These are phyloP conservation scores for Cantharis rufa DNA, from an alignment of 2,888 invertebrate genomes.

Conservation along the genomic window DNA sequence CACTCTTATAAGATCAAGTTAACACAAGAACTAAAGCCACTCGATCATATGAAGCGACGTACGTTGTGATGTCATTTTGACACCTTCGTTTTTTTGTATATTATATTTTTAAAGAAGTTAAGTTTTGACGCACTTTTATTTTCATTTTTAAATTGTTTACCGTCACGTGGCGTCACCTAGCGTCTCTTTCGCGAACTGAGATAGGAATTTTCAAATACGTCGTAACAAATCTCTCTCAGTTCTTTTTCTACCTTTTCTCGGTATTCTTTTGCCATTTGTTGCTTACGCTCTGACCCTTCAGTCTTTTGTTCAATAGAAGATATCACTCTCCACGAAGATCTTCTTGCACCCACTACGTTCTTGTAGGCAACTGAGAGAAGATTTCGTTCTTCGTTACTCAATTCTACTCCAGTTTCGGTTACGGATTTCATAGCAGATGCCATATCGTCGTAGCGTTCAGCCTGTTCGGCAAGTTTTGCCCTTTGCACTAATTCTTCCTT, in stretches of 20 bases:
- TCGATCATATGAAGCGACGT: too few relatives aligned
- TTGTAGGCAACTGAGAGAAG: slow-evolving; percentile 98
- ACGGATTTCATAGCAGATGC: slow-evolving; percentile 98
- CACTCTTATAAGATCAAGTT: too few relatives aligned
- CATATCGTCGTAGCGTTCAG: slow-evolving; percentile 98
- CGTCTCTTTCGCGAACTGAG: too few relatives aligned
- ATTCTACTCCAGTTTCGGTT: slow-evolving; percentile 93
- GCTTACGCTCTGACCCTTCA: slow-evolving; percentile 97
- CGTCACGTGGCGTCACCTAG: too few relatives aligned
- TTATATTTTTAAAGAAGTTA: too few relatives aligned
- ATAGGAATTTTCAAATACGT: too few relatives aligned
- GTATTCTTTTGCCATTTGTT: slow-evolving; percentile 99
- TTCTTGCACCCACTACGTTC: slow-evolving; percentile 96
- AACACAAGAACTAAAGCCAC: too few relatives aligned
- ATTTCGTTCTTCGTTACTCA: slow-evolving; percentile 98
- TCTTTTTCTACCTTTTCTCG: slow-evolving; percentile 99
- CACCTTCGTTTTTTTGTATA: too few relatives aligned
- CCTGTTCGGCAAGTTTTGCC: slow-evolving; percentile 99
- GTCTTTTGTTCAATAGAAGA: slow-evolving; percentile 99
- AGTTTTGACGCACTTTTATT: too few relatives aligned
- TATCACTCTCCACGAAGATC: slow-evolving; percentile 96
- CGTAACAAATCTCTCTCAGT: slow-evolving; percentile 98
- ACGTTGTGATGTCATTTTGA: too few relatives aligned
- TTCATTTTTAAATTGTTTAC: too few relatives aligned
- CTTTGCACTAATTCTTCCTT: slow-evolving; percentile 98